Conservation (phyloP, 2,797 vertebrate genomes). For the Peromyscus nudipes region DNA sequence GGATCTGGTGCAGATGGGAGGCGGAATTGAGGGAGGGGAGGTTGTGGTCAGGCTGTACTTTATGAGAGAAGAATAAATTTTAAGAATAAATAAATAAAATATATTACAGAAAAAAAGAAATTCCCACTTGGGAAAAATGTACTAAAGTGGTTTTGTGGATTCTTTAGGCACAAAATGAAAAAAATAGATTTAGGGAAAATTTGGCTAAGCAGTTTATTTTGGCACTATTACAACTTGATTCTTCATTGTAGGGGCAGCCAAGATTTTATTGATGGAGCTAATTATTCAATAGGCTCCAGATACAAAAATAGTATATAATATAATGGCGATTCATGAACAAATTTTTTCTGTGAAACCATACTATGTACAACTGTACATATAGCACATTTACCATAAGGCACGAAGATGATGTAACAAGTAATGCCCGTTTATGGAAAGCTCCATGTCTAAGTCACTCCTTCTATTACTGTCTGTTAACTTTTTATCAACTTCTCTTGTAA, state of each 20-base stretch:
- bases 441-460: not conserved
- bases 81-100: not conserved
- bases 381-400: not conserved
- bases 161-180: conserved; percentile 14
- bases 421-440: not conserved
- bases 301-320: not conserved
- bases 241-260: not conserved
- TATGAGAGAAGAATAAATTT: not conserved
- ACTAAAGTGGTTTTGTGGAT: not conserved
- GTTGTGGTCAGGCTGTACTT: not conserved
- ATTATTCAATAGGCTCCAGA: not conserved
- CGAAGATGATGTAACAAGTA: not conserved
- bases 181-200: not conserved
- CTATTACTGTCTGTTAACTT: not conserved
- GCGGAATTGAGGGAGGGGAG: not conserved
- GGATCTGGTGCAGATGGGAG: not conserved
- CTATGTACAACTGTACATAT: not conserved
- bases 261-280: not conserved
- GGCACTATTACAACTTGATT: not conserved
- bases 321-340: not conserved
- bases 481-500: not conserved
- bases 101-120: not conserved
- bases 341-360: not conserved
- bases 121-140: not conserved
- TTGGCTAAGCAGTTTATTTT: not conserved